Evolutionary conservation across 64 coral and sea anemone genomes (phyloP), one percentile per base, ranked within the genome.

Genomic region (Dendronephthya gigantea): DNA sequence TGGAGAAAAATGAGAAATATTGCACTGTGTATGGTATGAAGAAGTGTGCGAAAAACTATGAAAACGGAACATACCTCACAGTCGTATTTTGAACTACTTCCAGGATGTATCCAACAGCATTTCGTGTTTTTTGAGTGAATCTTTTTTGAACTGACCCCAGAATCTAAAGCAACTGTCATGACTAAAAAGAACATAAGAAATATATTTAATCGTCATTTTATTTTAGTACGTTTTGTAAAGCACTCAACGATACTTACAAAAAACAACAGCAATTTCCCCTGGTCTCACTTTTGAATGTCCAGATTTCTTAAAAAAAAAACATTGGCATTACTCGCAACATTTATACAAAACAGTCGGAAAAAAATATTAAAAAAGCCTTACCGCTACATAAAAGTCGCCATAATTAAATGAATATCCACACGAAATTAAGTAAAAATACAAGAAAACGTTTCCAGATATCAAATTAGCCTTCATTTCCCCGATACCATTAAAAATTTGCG

Each of bases 201-300:
- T 32, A 5, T 3, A 75, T 13, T 30, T 56, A 22, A 52, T 22
- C 8, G 0, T 52, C 50, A 16, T 52, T 52, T 52, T 52, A 12
- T 16, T 52, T 52, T 52, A 2, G 23, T 16, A 52, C 13, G 9
- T 1, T 62, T 62, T 1, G 55, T 22, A 22, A 27, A 62, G n/a
- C n/a, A 62, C 19, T 22, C 17, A 6, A 62, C 6, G 25, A 36
- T 12, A 79, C 72, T 79, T 79, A 79, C 72, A 79, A 79, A 79
- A 79, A 33, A 39, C 29, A 16, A 79, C 72, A 15, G 72, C 72
- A 36, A 79, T 79, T 35, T 79, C 32, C 28, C 72, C 72, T 19
- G 25, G 72, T 79, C 17, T 79, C 36, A 79, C 72, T 79, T 79
- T 79, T 34, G 72, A 36, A 79, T 79, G 72, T 79, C 72, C 72